Evolutionary conservation across 2,113 vertebrate genomes (phyloP).

Genomic region (Bambusicola thoracicus): DNA sequence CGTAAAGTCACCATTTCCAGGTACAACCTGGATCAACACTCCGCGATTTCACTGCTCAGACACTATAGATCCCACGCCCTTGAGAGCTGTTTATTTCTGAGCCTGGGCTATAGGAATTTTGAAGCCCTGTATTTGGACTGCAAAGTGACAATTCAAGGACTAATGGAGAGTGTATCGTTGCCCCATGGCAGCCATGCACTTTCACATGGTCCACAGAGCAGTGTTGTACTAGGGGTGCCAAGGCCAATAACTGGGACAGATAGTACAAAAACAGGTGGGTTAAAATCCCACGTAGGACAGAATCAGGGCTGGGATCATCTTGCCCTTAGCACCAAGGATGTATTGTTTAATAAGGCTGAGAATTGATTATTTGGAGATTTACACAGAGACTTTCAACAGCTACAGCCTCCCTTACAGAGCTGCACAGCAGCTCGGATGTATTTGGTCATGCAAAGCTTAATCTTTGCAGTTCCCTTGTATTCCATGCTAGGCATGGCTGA

Average conservation of each 20-base stretch:
- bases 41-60: neutral
- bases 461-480: neutral
- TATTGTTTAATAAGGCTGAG: neutral
- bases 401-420: neutral
- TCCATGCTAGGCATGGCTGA: neutral
- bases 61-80: neutral
- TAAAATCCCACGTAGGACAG: neutral
- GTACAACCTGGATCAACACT: neutral
- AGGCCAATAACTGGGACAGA: neutral
- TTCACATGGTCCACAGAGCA: neutral
- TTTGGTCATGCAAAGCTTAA: neutral
- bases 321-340: neutral
- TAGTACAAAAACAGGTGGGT: neutral
- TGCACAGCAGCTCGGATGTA: neutral
- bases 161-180: accelerated
- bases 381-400: neutral
- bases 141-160: neutral
- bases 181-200: neutral
- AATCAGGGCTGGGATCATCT: neutral
- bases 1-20: neutral
- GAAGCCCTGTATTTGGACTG: neutral
- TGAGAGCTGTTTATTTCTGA: neutral
- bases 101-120: neutral
- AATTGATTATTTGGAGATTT: neutral
- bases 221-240: neutral